These are phyloP conservation scores for Latrodectus hesperus DNA, from an alignment of 2,888 invertebrate species.

Conservation along the genomic window DNA sequence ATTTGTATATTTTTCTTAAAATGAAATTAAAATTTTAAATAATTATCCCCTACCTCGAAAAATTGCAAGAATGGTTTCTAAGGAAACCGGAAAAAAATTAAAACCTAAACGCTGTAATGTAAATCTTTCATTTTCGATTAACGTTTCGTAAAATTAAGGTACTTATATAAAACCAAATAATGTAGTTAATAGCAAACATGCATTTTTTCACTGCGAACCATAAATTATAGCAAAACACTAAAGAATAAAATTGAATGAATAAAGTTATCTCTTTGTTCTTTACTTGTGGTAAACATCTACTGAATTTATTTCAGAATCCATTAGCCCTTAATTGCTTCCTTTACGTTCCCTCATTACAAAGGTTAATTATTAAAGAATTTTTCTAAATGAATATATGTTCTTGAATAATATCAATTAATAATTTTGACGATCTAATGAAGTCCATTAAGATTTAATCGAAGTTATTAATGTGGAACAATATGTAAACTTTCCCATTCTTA, in stretches of 20 bases:
- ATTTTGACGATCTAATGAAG: slow-evolving; percentile 28
- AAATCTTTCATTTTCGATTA: too few relatives aligned
- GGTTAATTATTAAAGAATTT: slow-evolving; percentile 47
- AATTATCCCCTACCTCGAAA: too few relatives aligned
- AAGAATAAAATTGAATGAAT: neutral
- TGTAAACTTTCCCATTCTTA: neutral
- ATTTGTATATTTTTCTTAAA: too few relatives aligned
- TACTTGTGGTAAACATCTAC: slow-evolving; percentile 8
- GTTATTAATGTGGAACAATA: slow-evolving; percentile 27
- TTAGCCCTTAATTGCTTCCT: slow-evolving; percentile 47
- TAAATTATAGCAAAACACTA: too few relatives aligned
- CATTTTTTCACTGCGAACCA: too few relatives aligned
- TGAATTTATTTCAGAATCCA: slow-evolving; percentile 47
- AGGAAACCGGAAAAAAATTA: too few relatives aligned
- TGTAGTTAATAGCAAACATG: too few relatives aligned
- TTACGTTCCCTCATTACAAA: slow-evolving; percentile 22
- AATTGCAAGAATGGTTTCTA: too few relatives aligned
- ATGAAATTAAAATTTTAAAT: too few relatives aligned
- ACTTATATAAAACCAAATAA: too few relatives aligned
- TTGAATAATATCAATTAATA: slow-evolving; percentile 42
- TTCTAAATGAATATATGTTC: neutral
- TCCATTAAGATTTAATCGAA: slow-evolving; percentile 46
- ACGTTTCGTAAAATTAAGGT: too few relatives aligned
- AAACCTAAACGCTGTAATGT: too few relatives aligned
- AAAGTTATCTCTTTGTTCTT: slow-evolving; percentile 1